Evolutionary conservation across 2,113 vertebrate genomes (phyloP), one percentile per base, ranked within the genome.

Genomic region (Choloepus hoffmanni): DNA sequence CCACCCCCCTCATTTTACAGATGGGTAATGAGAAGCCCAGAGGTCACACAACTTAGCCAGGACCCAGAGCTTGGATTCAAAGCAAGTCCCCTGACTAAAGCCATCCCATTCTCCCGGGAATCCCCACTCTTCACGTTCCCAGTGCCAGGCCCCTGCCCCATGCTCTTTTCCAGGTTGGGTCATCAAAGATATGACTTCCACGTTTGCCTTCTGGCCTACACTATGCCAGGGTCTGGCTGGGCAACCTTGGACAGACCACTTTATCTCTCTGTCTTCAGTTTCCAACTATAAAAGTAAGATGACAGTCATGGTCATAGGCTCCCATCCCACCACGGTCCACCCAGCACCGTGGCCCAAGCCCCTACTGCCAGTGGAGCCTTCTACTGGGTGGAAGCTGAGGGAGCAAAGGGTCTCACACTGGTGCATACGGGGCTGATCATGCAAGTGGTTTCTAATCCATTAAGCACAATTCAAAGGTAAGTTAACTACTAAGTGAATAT

Each of bases 311-410:
- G 11, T 58, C 24, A 30, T 1, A 40, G 60, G 24, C 62, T 96
- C 60, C 36, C 11, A 21, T 60, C 24, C 79, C 26, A n/a, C 28
- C 55, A 70, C 0, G 21, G 33, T 5, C 70, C 40, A 30, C 8
- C 50, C 21, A n/a, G 33, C 48, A 3, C 36, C 24, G 6, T 3
- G 8, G 18, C 24, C 26, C 36, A 36, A 36, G 36, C 36, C 36
- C 36, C 36, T 36, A 36, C 36, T 36, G 36, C 36, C 36, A 50
- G 67, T 19, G 2, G 33, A 48, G n/a, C 3, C 48, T 50, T 50
- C 48, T 11, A 0, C n/a, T 14, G 12, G 72, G 13, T 0, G 2
- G 67, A n/a, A 7, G 24, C 1, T 2, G n/a, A 60, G 33, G 13
- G 19, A 7, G 74, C 73, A 73, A 23, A 36, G 14, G 6, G 11